These are phyloP conservation scores for Cremastinae sp. DNA, from an alignment of 2,888 invertebrate species.

Conservation along the genomic window DNA sequence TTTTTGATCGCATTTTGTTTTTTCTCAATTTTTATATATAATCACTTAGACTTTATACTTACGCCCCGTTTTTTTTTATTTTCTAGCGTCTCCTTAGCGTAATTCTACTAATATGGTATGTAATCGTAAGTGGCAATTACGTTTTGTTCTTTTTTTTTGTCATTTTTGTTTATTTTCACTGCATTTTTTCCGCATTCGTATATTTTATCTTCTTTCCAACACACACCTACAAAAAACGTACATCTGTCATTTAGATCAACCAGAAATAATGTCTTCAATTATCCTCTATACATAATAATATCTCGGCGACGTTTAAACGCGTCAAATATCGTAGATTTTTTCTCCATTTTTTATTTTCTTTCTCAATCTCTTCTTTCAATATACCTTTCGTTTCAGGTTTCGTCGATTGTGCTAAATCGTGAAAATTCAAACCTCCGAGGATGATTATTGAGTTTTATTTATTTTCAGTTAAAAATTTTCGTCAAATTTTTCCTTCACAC, in stretches of 20 bases:
- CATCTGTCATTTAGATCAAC: conserved; percentile 62
- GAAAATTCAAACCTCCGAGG: conserved; percentile 52
- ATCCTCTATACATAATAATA: conserved; percentile 63
- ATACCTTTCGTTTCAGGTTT: conserved; percentile 16
- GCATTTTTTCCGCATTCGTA: conserved; percentile 43
- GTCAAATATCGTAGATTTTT: conserved; percentile 57
- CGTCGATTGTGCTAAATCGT: conserved; percentile 46
- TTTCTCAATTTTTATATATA: conserved; percentile 58
- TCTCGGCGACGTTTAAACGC: conserved; percentile 58
- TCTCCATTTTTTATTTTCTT: conserved; percentile 24
- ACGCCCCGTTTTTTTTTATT: conserved; percentile 72
- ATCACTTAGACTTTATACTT: conserved; percentile 75
- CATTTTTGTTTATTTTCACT: conserved; percentile 27
- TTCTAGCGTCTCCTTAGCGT: conserved; percentile 75
- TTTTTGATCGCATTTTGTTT: conserved; percentile 28
- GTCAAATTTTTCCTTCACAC: conserved; percentile 37
- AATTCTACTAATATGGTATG: conserved; percentile 55
- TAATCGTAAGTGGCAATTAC: conserved; percentile 48
- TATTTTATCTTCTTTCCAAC: conserved; percentile 53
- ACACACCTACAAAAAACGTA: conserved; percentile 62
- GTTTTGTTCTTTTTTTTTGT: conserved; percentile 24
- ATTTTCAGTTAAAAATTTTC: not conserved
- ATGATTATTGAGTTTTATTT: conserved; percentile 50
- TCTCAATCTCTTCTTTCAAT: not conserved
- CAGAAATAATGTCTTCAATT: conserved; percentile 59